Evolutionary conservation across 1,140 invertebrate genomes (phyloP).

Genomic region (Teleogryllus occipitalis): DNA sequence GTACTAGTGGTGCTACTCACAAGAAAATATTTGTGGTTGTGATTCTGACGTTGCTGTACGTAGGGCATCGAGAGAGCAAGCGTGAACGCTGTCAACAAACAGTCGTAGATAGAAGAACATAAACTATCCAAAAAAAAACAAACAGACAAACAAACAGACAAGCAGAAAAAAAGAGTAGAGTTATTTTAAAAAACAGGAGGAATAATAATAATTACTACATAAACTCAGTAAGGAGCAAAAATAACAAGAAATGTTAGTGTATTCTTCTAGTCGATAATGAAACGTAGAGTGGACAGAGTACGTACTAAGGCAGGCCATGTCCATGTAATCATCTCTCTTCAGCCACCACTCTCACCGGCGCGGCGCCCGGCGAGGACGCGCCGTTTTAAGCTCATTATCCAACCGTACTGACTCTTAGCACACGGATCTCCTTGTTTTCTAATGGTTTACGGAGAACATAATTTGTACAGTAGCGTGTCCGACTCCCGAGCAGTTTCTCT

Average conservation of each 20-base stretch:
- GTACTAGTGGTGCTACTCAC: background rate
- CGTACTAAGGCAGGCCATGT: background rate
- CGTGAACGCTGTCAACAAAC: background rate
- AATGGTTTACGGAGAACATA: slow-evolving; percentile 1
- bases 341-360: background rate
- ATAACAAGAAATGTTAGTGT: slow-evolving; percentile 5
- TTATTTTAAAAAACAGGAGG: background rate
- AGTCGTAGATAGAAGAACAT: slow-evolving; percentile 4
- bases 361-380: too few relatives aligned
- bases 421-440: slow-evolving; percentile 1
- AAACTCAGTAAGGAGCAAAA: slow-evolving; percentile 4
- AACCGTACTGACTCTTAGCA: background rate
- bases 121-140: background rate
- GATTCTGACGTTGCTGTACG: slow-evolving; percentile 3
- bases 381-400: background rate
- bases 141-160: background rate
- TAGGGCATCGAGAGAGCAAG: background rate
- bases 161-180: slow-evolving; percentile 2
- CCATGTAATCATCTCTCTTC: background rate
- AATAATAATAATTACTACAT: background rate
- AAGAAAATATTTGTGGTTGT: slow-evolving; percentile 5
- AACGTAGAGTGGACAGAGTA: background rate
- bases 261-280: slow-evolving; percentile 5
- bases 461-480: background rate
- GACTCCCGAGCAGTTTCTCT: background rate